Base-by-base conservation (phyloP, 2,113 vertebrate genomes). In the Toxostoma redivivum region DNA sequence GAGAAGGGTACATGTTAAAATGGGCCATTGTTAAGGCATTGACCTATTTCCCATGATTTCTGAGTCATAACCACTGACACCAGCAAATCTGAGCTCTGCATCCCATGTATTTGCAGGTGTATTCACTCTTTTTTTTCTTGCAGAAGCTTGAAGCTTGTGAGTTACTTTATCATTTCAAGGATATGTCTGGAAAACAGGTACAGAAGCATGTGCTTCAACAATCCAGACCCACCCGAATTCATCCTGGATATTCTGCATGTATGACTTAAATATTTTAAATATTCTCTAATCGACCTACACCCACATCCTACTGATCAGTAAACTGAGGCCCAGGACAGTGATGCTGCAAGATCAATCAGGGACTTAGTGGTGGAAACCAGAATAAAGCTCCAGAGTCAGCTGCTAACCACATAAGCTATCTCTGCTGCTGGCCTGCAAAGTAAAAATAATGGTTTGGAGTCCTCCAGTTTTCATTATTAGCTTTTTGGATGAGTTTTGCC, bases 401-500 rank as follows among this genome's bases (percentile, higher is more conserved):
- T 88, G 76, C 93, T 86, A 95, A 97, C 93, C 92, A 85, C 93
- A 93, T 78, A 86, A 95, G 73, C 82, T 83, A 91, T 86, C 86
- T 83, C 54, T 92, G 90, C 61, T 92, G 54, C 87, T 97, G 93
- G 94, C 58, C 88, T 93, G 70, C 70, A 92, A 82, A 92, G 90
- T 5, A 60, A 92, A 96, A 95, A 94, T 94, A 94, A 90, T 95
- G 91, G 71, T 93, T 95, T 97, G 90, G 82, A 96, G 80, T 92
- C 69, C 45, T 92, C 78, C 54, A 81, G 90, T 94, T 92, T 86
- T 97, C 94, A 79, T 95, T 95, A 97, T 96, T 93, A 95, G 77
- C 53, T 95, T 96, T 96, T 94, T 93, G 93, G 95, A 97, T 88
- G 95, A 87, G 82, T 91, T 97, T 96, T 93, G 95, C 93, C 85